Conservation (phyloP, 2,797 vertebrate species). For the Lophura swinhoii region DNA sequence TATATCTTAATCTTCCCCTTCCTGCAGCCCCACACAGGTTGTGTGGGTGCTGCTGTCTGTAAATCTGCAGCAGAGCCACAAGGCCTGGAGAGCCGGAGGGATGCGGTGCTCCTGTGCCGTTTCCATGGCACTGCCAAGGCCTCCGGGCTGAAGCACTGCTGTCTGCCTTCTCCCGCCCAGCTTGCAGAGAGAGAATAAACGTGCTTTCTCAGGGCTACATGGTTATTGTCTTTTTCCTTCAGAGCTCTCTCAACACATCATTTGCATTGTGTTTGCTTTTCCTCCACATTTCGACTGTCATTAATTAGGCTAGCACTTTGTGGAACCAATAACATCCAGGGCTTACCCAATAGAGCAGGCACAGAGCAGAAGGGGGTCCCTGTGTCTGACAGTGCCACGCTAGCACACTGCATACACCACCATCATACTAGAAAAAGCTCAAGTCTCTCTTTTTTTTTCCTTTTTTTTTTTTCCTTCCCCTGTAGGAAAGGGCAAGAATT, state of each 20-base stretch:
- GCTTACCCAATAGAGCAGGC: not conserved
- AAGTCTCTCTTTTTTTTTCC: accelerated
- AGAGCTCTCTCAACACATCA: accelerated
- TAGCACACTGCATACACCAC: not conserved
- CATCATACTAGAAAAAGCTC: not conserved
- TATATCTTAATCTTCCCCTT: not conserved
- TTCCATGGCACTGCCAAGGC: slow-evolving; percentile 55
- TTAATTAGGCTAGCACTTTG: not conserved
- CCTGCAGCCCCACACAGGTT: not conserved
- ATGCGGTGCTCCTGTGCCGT: not conserved
- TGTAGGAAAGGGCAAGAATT: not conserved
- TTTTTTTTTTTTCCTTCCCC: not conserved
- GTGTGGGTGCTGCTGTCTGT: not conserved
- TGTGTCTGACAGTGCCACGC: not conserved
- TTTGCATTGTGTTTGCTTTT: not conserved
- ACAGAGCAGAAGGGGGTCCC: not conserved
- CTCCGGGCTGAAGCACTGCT: slow-evolving; percentile 14
- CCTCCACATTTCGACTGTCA: not conserved
- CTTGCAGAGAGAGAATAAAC: not conserved
- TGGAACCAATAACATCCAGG: not conserved
- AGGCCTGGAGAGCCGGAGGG: not conserved
- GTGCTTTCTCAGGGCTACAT: not conserved
- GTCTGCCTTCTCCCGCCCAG: slow-evolving; percentile 9
- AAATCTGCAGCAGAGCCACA: not conserved
- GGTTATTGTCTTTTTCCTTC: not conserved